Percentiles rank a stretch among this genome's conserved stretches.
These are phyloP conservation scores for Sympetrum striolatum DNA, from an alignment of 2,888 invertebrate species.

Conservation along the genomic window DNA sequence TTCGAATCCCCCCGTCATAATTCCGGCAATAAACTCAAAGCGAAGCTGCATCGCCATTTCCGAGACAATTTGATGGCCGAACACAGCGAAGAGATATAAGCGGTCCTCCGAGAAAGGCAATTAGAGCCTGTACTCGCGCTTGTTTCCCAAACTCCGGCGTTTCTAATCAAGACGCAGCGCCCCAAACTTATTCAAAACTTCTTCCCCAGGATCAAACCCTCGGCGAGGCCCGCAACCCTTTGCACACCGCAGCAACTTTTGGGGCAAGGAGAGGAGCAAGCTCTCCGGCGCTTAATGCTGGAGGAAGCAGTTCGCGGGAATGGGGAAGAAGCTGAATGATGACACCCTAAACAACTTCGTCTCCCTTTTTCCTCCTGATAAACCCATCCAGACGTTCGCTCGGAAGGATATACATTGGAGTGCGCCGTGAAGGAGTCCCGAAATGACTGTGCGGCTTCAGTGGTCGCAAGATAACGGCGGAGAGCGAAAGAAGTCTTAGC, in stretches of 20 bases:
- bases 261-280: background rate
- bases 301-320: background rate
- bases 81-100: background rate
- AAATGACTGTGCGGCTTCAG: constrained; percentile 20
- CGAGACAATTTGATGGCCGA: background rate
- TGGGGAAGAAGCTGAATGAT: background rate
- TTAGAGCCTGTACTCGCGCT: background rate
- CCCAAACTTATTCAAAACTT: constrained; percentile 37
- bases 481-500: background rate
- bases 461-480: constrained; percentile 16
- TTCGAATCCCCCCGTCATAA: too few relatives aligned
- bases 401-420: background rate
- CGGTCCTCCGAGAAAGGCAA: background rate
- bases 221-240: background rate
- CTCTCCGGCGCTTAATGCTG: background rate
- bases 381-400: background rate
- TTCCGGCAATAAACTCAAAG: background rate
- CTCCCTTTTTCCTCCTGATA: background rate
- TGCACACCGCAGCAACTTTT: background rate
- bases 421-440: constrained; percentile 9
- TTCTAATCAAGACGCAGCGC: constrained; percentile 13
- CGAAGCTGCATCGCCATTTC: background rate
- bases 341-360: background rate
- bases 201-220: background rate
- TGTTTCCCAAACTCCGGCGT: background rate